These are phyloP conservation scores for Philaethria dido DNA, from an alignment of 2,888 invertebrate species.

Conservation along the genomic window DNA sequence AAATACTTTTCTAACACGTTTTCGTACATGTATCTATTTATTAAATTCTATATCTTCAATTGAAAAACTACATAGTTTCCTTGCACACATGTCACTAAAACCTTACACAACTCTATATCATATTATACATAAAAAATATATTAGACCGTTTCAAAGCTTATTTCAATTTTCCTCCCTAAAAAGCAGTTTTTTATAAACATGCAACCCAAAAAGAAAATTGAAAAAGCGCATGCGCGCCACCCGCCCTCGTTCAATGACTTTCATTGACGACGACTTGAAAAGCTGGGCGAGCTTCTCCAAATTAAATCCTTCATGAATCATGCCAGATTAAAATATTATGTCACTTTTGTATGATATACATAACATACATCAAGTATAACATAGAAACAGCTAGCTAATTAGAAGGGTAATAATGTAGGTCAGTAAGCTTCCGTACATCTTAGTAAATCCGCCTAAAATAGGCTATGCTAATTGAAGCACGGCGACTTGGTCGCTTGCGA, in stretches of 20 bases:
- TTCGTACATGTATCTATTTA: too few relatives aligned
- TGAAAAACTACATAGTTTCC: too few relatives aligned
- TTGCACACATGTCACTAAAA: too few relatives aligned
- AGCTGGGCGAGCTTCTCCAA: constrained; percentile 48
- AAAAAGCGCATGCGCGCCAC: constrained; percentile 67
- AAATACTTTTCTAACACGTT: too few relatives aligned
- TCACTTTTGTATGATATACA: neutral
- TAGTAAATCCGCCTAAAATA: constrained; percentile 25
- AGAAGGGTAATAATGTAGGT: constrained; percentile 16
- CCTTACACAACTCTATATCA: neutral
- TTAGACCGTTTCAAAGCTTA: neutral
- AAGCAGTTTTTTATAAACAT: constrained; percentile 32
- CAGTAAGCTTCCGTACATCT: constrained; percentile 4
- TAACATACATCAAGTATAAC: neutral
- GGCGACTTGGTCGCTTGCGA: constrained; percentile 14
- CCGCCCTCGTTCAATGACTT: constrained; percentile 75
- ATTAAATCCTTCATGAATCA: constrained; percentile 33
- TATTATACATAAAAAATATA: neutral
- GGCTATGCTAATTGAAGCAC: constrained; percentile 27
- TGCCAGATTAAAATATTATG: constrained; percentile 32
- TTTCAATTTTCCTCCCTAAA: constrained; percentile 6
- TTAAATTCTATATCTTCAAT: too few relatives aligned
- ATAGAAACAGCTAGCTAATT: neutral
- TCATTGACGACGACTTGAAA: constrained; percentile 54
- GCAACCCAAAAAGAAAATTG: constrained; percentile 52